These are phyloP conservation scores for Lophochroa leadbeateri DNA, from an alignment of 2,113 vertebrate genomes.

Conservation along the genomic window DNA sequence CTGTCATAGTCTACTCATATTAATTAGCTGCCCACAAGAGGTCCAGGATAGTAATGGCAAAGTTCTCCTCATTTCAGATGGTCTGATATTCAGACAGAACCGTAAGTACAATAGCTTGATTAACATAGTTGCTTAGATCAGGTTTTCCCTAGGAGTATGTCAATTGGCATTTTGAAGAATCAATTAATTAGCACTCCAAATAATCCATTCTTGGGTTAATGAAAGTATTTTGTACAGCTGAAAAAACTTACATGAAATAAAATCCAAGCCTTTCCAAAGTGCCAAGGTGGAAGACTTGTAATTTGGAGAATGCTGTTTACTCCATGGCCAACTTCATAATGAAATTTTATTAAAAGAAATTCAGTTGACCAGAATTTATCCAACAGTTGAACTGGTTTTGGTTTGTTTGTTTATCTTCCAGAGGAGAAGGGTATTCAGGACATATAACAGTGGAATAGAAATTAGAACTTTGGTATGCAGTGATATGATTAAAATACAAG, in stretches of 20 bases:
- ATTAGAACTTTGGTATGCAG: conserved; percentile 28
- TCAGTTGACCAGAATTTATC: neutral
- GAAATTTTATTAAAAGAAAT: conserved; percentile 20
- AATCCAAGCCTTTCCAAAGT: conserved; percentile 68
- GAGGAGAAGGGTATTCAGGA: neutral
- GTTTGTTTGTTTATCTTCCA: conserved; percentile 9
- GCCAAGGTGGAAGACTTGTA: conserved; percentile 38
- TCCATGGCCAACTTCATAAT: neutral
- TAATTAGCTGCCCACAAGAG: conserved; percentile 85
- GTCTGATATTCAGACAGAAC: conserved; percentile 79
- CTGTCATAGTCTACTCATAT: conserved; percentile 83
- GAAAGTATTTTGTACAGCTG: conserved; percentile 82
- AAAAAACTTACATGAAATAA: conserved; percentile 74
- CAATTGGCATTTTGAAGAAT: conserved; percentile 84
- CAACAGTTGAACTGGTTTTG: neutral
- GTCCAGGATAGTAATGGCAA: conserved; percentile 77
- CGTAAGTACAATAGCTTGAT: conserved; percentile 79
- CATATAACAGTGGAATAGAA: neutral
- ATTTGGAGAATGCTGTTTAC: neutral
- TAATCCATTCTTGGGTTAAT: conserved; percentile 83
- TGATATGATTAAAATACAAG: conserved; percentile 10
- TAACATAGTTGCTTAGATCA: conserved; percentile 82
- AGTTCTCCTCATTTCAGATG: conserved; percentile 82
- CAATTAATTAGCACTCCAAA: conserved; percentile 87
- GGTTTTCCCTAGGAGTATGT: conserved; percentile 79